A percentile compares a stretch with the other conserved stretches of the same genome.
Evolutionary conservation across 30 jellyfish, hydroid and myxozoan species (phyloP).

Genomic region (Turritopsis dohrnii): DNA sequence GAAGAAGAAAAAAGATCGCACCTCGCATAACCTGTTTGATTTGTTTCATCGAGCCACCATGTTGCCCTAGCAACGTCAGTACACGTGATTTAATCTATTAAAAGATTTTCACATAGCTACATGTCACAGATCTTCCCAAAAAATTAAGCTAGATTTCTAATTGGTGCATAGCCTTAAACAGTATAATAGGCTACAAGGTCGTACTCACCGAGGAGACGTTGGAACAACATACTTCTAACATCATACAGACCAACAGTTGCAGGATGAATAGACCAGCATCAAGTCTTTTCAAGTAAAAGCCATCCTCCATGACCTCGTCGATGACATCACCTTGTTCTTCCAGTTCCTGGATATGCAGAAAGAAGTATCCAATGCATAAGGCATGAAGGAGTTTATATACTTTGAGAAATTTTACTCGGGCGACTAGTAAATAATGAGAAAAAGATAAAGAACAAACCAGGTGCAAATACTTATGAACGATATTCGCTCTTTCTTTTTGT

Average conservation of each 20-base stretch:
- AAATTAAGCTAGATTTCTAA: too few species aligned
- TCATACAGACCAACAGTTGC: slow-evolving; percentile 73
- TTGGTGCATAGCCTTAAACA: too few species aligned
- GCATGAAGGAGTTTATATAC: too few species aligned
- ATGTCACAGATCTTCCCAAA: too few species aligned
- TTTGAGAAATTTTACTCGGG: too few species aligned
- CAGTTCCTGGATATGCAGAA: slow-evolving; percentile 63
- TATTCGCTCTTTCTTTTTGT: too few species aligned
- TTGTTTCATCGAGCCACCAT: slow-evolving; percentile 88
- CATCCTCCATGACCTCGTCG: slow-evolving; percentile 89
- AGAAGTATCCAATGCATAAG: too few species aligned
- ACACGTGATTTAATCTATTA: slow-evolving; percentile 81
- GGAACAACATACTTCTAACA: slow-evolving; percentile 87
- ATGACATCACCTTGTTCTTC: slow-evolving; percentile 92
- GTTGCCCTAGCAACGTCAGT: slow-evolving; percentile 65
- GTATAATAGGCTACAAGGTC: too few species aligned
- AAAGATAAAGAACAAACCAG: too few species aligned
- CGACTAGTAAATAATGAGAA: too few species aligned
- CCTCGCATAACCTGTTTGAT: slow-evolving; percentile 95
- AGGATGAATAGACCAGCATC: slow-evolving; percentile 93
- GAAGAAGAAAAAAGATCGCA: slow-evolving; percentile 3
- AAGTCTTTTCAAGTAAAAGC: slow-evolving; percentile 79
- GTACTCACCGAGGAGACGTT: slow-evolving; percentile 84
- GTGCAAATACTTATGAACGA: too few species aligned
- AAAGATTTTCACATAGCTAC: too few species aligned